These are phyloP conservation scores for Sarcophaga variegata DNA, from an alignment of 2,888 invertebrate species.

Conservation along the genomic window DNA sequence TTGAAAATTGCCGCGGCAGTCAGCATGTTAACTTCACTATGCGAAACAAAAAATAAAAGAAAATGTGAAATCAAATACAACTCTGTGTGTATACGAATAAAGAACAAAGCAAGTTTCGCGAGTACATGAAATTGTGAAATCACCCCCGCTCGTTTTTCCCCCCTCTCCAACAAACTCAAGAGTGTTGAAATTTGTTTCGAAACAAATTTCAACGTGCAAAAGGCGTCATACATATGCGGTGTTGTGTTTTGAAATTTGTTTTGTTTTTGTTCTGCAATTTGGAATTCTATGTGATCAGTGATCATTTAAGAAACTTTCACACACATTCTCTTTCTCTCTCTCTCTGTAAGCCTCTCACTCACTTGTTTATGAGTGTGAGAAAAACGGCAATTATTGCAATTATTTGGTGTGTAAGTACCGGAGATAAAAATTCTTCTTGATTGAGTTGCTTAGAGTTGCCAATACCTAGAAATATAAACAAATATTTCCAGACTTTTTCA, in stretches of 20 bases:
- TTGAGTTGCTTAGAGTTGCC: neutral
- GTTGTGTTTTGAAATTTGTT: neutral
- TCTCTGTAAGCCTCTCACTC: constrained; percentile 24
- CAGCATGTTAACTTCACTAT: too few relatives aligned
- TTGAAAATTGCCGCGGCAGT: too few relatives aligned
- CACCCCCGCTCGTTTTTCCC: too few relatives aligned
- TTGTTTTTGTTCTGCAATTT: constrained; percentile 33
- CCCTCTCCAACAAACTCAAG: too few relatives aligned
- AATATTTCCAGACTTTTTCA: neutral
- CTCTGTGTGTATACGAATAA: too few relatives aligned
- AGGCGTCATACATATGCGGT: neutral
- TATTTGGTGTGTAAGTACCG: neutral
- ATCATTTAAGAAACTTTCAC: constrained; percentile 66
- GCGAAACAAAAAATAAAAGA: too few relatives aligned
- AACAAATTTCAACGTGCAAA: too few relatives aligned
- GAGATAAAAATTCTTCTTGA: constrained; percentile 13
- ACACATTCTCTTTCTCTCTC: constrained; percentile 47
- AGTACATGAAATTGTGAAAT: too few relatives aligned
- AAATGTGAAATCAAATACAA: too few relatives aligned
- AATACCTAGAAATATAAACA: neutral
- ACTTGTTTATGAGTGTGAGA: neutral
- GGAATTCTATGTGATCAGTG: constrained; percentile 44
- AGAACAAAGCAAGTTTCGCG: too few relatives aligned
- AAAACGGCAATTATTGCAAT: constrained; percentile 21
- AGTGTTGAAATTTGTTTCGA: too few relatives aligned